Evolutionary conservation across 1,140 invertebrate species (phyloP).

Genomic region (Heliconius hewitsoni): DNA sequence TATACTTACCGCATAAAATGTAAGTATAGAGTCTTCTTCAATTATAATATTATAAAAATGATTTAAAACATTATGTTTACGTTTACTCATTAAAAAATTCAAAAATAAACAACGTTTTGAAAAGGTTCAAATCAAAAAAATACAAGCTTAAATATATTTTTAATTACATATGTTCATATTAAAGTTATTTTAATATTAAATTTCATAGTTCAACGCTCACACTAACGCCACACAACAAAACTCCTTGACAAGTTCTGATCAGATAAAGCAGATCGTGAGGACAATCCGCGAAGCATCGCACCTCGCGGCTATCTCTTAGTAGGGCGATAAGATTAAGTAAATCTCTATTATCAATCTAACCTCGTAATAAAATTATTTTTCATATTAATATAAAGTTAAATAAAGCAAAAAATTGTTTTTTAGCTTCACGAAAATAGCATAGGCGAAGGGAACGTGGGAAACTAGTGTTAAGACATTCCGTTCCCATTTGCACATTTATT

Average conservation of each 20-base stretch:
- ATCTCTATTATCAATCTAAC: slow-evolving; percentile 10
- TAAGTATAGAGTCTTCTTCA: too few species aligned
- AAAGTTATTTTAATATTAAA: neutral
- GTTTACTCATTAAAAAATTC: too few species aligned
- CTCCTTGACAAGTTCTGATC: slow-evolving; percentile 62
- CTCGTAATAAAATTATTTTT: neutral
- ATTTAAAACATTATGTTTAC: too few species aligned
- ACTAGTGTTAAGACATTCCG: neutral
- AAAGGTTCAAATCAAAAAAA: too few species aligned
- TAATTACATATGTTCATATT: neutral
- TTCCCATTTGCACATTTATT: neutral
- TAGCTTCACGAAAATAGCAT: neutral
- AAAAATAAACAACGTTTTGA: too few species aligned
- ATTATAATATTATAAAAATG: too few species aligned
- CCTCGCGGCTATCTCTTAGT: slow-evolving; percentile 28
- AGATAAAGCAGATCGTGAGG: slow-evolving; percentile 56
- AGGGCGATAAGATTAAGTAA: slow-evolving; percentile 7
- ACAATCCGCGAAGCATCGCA: slow-evolving; percentile 37
- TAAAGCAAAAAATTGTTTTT: neutral
- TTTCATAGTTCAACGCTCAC: slow-evolving; percentile 1
- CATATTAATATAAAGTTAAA: neutral
- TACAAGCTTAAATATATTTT: too few species aligned
- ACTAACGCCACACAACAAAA: slow-evolving; percentile 24
- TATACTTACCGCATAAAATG: too few species aligned
- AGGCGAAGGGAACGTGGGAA: neutral